Conservation (phyloP, 2,888 invertebrate species). For the Electrophaes corylata region DNA sequence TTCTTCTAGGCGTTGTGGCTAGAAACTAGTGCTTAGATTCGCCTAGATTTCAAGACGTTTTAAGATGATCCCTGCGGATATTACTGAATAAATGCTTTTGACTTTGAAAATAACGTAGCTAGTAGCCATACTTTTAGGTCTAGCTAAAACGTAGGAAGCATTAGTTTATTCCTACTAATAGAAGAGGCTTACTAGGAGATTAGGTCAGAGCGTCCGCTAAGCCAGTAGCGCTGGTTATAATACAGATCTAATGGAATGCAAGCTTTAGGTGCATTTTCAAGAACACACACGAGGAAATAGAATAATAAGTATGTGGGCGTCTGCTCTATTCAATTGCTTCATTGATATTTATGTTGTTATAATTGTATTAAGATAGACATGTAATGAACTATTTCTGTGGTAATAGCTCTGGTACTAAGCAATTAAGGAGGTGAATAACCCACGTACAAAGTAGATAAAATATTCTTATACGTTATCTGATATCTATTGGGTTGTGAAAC, state of each 20-base stretch:
- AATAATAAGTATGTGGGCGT: conserved; percentile 51
- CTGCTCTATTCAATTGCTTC: conserved; percentile 60
- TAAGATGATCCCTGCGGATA: too few species aligned
- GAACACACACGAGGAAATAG: conserved; percentile 38
- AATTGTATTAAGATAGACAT: conserved; percentile 63
- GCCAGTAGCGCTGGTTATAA: conserved; percentile 3
- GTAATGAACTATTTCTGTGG: conserved; percentile 9
- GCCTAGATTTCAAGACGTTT: too few species aligned
- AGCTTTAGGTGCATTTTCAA: conserved; percentile 22
- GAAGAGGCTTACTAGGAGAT: too few species aligned
- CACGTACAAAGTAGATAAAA: conserved; percentile 26
- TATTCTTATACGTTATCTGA: conserved; percentile 16
- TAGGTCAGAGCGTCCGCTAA: conserved; percentile 11
- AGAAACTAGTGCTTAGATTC: too few species aligned
- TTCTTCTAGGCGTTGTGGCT: too few species aligned
- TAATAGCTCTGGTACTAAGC: conserved; percentile 22
- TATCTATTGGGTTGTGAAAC: conserved; percentile 25
- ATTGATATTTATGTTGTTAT: conserved; percentile 74
- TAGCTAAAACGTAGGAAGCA: too few species aligned
- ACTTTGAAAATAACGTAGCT: too few species aligned
- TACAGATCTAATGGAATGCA: conserved; percentile 6
- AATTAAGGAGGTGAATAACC: conserved; percentile 25
- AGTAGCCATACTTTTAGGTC: too few species aligned
- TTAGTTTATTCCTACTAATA: too few species aligned
- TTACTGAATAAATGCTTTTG: too few species aligned